These are phyloP conservation scores for Protobothrops mucrosquamatus DNA, from an alignment of 2,113 vertebrate genomes.

Conservation along the genomic window DNA sequence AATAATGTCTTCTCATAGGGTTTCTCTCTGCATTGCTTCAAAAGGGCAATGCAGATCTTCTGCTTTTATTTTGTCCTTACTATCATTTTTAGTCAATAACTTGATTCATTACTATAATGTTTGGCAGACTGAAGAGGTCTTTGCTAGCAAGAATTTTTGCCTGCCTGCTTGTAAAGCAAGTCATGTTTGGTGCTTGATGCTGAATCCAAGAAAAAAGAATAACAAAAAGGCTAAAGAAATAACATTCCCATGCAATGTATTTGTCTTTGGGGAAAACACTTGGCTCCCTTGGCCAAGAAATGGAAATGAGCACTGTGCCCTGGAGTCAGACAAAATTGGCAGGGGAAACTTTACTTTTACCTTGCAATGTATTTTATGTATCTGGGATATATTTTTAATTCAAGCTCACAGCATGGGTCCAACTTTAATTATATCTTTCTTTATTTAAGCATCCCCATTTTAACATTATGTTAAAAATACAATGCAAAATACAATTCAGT, in stretches of 20 bases:
- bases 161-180: neutral
- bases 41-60: neutral
- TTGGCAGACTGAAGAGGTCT: neutral
- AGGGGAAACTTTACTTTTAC: too few relatives aligned
- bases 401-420: neutral
- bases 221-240: neutral
- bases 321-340: too few relatives aligned
- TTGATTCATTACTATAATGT: neutral
- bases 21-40: neutral
- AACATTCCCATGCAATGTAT: neutral
- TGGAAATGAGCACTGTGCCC: too few relatives aligned
- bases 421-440: neutral
- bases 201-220: neutral
- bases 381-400: neutral
- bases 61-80: neutral
- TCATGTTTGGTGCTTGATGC: neutral
- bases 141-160: neutral
- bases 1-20: neutral
- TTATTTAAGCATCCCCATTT: neutral
- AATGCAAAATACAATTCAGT: neutral
- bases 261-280: too few relatives aligned
- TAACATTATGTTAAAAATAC: neutral
- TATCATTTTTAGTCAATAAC: neutral
- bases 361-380: neutral
- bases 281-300: too few relatives aligned